Evolutionary conservation across 2,113 vertebrate species (phyloP), one percentile per base, ranked within the genome.

Genomic region (Sapayoa aenigma): DNA sequence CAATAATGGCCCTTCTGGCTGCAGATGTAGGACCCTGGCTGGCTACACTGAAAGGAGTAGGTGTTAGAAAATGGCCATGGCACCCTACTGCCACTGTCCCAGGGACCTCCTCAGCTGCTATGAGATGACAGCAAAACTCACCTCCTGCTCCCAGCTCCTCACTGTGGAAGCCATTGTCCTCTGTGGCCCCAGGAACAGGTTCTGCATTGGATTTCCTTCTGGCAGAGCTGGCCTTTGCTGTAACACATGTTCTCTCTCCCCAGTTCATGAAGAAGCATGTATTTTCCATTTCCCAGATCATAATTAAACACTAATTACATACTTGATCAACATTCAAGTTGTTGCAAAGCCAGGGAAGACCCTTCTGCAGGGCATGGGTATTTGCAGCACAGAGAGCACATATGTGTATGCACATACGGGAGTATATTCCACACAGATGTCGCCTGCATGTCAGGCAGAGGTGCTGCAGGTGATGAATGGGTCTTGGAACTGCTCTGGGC

Each of bases 331-430:
- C 25, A 8, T n/a, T 72, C 52, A 69, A 33, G 21, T 20, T 37
- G 77, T 20, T 41, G 17, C 41, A 90, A 49, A 56, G n/a, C 2
- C 42, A 52, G 44, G 30, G 41, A 19, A 72, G 22, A 6, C 8
- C 37, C 12, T 0, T 0, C 9, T 74, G 35, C 12, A 33, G 63
- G 62, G 49, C 18, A 2, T 0, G 5, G 37, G 19, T n/a, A 12
- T 20, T 31, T 44, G 28, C 37, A 52, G 55, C 12, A 46, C 15
- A 49, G 35, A 27, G 4, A 69, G 9, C 31, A 31, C 16, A 12
- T 3, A 2, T 1, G 1, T 62, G 65, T n/a, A 33, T 31, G 63
- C n/a, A 17, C 5, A 2, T 2, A 4, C 2, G 16, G 28, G 2
- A 37, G n/a, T 1, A 0, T 37, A 30, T 2, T 17, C 71, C 35